Evolutionary conservation across 2,113 vertebrate genomes (phyloP), one percentile per base, ranked within the genome.

Genomic region (Salminus brasiliensis): DNA sequence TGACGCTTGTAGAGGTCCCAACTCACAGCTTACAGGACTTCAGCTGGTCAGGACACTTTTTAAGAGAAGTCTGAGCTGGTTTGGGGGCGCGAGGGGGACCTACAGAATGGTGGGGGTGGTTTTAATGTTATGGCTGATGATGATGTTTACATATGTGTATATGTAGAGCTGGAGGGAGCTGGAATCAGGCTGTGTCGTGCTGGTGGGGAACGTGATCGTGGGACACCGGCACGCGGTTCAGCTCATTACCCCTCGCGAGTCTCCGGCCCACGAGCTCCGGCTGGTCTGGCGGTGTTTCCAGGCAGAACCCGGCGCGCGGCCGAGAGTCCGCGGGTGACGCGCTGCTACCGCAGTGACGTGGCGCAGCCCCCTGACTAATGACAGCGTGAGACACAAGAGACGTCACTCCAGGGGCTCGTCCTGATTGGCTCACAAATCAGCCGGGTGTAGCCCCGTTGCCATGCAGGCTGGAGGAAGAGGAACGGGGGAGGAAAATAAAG

Each of bases 401-500:
- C 93, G 91, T 91, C 89, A 92, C 81, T 1, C 13, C 3, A 66
- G 63, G 16, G 0, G 15, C 29, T 13, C 13, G 16, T 76, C 32
- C 74, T 85, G 89, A 89, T 92, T 92, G 91, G 92, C 80, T 84
- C 76, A 76, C 15, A 84, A 79, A 49, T 82, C 39, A 4, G 43
- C 39, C 9, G 77, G 66, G 59, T 62, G 72, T 49, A 57, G 36
- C 32, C 41, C 79, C 72, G 93, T 92, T 92, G 89, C 91, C 86
- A 89, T 86, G 91, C 89, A 85, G 89, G 81, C 3, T 73, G 52
- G 10, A 39, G 27, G 41, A 39, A 57, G 6, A 16, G 27, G 25
- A 21, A 47, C 72, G 13, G 27, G 39, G 29, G 34, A 41, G 7
- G 0, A 12, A 43, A 5, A 43, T 5, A 5, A 2, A 5, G 11